Evolutionary conservation across 2,113 vertebrate genomes (phyloP).

Genomic region (Delphinus delphis): DNA sequence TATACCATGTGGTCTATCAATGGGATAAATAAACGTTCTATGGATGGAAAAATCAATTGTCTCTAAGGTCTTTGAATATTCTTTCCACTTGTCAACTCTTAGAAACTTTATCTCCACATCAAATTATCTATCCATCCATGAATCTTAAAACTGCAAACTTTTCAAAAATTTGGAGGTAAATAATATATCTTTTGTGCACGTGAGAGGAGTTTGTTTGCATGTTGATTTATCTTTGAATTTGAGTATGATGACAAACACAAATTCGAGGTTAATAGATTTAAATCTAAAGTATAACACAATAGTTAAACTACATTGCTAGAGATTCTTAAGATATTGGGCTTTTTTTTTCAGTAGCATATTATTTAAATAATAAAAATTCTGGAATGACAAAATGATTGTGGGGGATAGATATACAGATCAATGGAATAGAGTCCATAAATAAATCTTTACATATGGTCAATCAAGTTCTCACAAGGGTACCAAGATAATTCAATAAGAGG

Average conservation of each 20-base stretch:
- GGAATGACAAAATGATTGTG: neutral
- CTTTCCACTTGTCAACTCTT: neutral
- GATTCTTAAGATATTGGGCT: neutral
- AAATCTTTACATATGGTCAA: neutral
- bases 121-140: neutral
- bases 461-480: neutral
- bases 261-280: neutral
- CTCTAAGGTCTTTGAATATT: neutral
- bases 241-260: neutral
- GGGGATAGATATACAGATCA: neutral
- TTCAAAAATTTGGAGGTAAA: neutral
- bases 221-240: neutral
- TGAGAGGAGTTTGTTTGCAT: neutral
- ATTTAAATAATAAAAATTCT: conserved; percentile 1
- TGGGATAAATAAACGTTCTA: neutral
- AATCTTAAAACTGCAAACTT: neutral
- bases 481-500: neutral
- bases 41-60: neutral
- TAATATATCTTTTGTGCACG: neutral
- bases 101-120: neutral
- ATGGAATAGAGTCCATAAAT: neutral
- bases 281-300: neutral
- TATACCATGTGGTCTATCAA: neutral
- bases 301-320: neutral
- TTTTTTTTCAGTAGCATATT: neutral